Evolutionary conservation across 2,888 invertebrate species (phyloP).

Genomic region (Agrenia bidenticulata): DNA sequence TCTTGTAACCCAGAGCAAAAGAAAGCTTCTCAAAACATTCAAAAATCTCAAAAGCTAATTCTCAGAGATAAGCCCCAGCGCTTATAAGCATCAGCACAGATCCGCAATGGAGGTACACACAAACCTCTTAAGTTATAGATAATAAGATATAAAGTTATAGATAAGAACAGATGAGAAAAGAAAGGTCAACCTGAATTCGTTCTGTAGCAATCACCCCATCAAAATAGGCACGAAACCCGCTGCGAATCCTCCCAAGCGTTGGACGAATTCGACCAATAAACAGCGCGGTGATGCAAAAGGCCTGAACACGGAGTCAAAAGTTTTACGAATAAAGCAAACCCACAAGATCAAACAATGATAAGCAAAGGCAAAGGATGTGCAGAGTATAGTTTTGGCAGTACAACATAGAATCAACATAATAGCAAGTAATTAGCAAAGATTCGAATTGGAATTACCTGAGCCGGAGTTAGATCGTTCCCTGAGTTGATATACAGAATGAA

Average conservation of each 20-base stretch:
- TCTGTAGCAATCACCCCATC: constrained; percentile 55
- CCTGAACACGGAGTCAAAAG: constrained; percentile 40
- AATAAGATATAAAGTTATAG: constrained; percentile 7
- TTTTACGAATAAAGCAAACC: no score
- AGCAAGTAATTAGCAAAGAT: constrained; percentile 7
- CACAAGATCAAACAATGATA: background rate
- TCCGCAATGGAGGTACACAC: background rate
- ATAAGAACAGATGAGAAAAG: background rate
- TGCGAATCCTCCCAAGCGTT: constrained; percentile 40
- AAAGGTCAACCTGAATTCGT: constrained; percentile 56
- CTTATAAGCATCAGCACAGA: background rate
- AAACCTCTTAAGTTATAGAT: no score
- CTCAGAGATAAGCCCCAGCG: no score
- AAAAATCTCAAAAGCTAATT: background rate
- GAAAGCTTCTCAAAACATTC: background rate
- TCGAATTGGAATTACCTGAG: constrained; percentile 59
- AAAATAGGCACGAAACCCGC: constrained; percentile 53
- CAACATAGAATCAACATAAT: no score
- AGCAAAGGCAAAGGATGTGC: background rate
- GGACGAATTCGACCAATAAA: constrained; percentile 47
- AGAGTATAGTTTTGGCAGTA: constrained; percentile 1
- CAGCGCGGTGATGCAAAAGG: constrained; percentile 46
- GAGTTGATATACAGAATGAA: constrained; percentile 62
- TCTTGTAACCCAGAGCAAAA: background rate
- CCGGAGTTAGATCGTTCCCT: constrained; percentile 63